These are phyloP conservation scores for Aphis craccivora DNA, from an alignment of 1,140 invertebrate genomes.

Conservation along the genomic window DNA sequence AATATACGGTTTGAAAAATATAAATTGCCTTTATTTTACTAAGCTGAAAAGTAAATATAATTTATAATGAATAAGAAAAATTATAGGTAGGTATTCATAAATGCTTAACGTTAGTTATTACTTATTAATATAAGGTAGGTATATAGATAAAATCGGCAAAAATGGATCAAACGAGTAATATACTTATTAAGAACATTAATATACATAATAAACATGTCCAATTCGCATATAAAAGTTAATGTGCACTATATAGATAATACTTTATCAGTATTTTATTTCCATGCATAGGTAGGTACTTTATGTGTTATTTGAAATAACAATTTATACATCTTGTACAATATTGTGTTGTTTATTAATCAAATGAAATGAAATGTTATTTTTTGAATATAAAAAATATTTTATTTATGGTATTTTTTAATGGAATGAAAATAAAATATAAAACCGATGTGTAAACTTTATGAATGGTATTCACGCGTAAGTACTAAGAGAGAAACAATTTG, in stretches of 20 bases:
- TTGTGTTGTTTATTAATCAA: not conserved
- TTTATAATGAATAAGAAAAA: not conserved
- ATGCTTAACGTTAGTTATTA: not conserved
- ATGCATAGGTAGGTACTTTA: not conserved
- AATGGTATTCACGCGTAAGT: not conserved
- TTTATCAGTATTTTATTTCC: constrained; percentile 16
- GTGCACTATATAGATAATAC: not conserved
- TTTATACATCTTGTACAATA: not conserved
- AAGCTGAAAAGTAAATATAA: not conserved
- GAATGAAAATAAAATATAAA: too few species aligned
- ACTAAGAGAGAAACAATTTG: not conserved
- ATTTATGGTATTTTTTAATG: not conserved
- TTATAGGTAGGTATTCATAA: not conserved
- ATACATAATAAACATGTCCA: not conserved
- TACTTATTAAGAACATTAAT: not conserved
- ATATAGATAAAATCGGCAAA: not conserved
- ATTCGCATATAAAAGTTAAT: not conserved
- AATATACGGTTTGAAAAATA: not conserved
- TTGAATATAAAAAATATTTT: not conserved
- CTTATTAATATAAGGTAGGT: not conserved
- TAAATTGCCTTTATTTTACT: not conserved
- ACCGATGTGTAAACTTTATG: not conserved
- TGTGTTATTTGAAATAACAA: not conserved
- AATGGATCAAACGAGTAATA: not conserved
- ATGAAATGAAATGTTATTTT: not conserved